A percentile compares a stretch with the other conserved stretches of the same genome.
These are phyloP conservation scores for Cephalotes varians DNA, from an alignment of 2,888 invertebrate species.

Conservation along the genomic window DNA sequence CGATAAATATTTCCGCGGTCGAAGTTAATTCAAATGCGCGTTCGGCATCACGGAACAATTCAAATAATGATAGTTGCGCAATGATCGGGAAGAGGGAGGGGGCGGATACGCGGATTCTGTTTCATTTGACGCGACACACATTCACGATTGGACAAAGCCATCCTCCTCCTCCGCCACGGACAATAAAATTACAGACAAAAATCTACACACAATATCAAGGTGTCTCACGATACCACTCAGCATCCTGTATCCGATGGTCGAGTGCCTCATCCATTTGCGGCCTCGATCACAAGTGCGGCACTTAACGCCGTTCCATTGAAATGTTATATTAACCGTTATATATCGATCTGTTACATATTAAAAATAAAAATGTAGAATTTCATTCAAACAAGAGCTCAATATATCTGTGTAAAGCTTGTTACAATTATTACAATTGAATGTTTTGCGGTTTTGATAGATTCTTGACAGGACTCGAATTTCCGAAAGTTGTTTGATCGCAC, in stretches of 20 bases:
- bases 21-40: slow-evolving; percentile 28
- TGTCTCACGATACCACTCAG: slow-evolving; percentile 41
- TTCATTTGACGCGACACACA: slow-evolving; percentile 31
- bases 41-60: slow-evolving; percentile 24
- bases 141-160: slow-evolving; percentile 13
- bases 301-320: slow-evolving; percentile 26
- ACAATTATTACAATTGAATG: background rate
- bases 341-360: background rate
- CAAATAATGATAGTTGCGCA: slow-evolving; percentile 44
- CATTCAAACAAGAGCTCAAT: background rate
- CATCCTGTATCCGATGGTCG: slow-evolving; percentile 34
- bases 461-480: background rate
- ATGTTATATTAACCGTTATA: slow-evolving; percentile 22
- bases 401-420: background rate
- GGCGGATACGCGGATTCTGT: slow-evolving; percentile 23
- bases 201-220: slow-evolving; percentile 55
- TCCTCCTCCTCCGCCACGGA: background rate
- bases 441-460: background rate
- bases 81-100: slow-evolving; percentile 1
- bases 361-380: slow-evolving; percentile 1
- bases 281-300: slow-evolving; percentile 18
- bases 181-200: slow-evolving; percentile 49
- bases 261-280: slow-evolving; percentile 35
- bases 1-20: slow-evolving; percentile 45
- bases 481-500: background rate